Evolutionary conservation across 2,797 vertebrate species (phyloP), one percentile per base, ranked within the genome.

Genomic region (Ctenosaura bakeri): DNA sequence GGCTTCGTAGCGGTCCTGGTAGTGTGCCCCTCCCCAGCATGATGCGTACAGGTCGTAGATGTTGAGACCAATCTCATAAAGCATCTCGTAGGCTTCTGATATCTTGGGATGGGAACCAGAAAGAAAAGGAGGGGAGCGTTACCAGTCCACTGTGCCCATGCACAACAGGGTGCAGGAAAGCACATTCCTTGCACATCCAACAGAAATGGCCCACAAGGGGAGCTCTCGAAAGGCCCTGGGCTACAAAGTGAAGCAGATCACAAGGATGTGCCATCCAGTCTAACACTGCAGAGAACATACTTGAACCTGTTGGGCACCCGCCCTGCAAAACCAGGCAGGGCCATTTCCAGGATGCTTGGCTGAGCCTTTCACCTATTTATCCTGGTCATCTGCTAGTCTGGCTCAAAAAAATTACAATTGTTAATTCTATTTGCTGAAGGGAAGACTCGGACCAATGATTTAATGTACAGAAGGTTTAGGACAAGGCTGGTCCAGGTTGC

Each of bases 61-160:
- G 64, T 95, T 95, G 69, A 96, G 90, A 73, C 95, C 95, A 83
- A 90, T 93, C 20, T 91, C 79, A 50, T 93, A 81, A 73, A 93
- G 86, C 84, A 92, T 22, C n/a, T 29, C 24, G 52, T 85, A 90
- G 22, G 50, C 85, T 71, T 91, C 42, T 22, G 82, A 62, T 35
- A 93, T 66, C 82, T 85, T 74, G 87, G 20, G 32, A 56, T 18
- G 18, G 24, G 20, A 73, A 42, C 12, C 24, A 64, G 52, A 38
- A 38, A 42, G 12, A 50, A n/a, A 71, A 76, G 50, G 52, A 69
- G 24, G 18, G 32, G 6, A 66, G 35, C 56, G 26, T 76, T 42
- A 46, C 46, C 32, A 46, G 13, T 50, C 1, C 5, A 42, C 54
- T 59, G 26, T 29, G 13, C 32, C 6, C 20, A 10, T 76, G 71